Evolutionary conservation across 2,113 vertebrate species (phyloP), one percentile per base, ranked within the genome.

Genomic region (Oncorhynchus gorbuscha): DNA sequence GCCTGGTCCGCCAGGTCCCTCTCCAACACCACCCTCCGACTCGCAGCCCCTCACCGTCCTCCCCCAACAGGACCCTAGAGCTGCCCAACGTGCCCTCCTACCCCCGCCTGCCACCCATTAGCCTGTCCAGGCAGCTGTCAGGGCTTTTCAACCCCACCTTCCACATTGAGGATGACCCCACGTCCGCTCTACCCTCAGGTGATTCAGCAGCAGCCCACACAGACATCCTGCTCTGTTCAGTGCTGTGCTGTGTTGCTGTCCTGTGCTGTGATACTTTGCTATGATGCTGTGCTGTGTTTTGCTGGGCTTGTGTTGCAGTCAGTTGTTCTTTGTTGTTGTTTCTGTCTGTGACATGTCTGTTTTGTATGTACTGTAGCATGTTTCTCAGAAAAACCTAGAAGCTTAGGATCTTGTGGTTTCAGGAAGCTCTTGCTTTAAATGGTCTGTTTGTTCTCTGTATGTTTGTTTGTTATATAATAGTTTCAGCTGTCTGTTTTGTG

Each of bases 71-170:
- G 69, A 9, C 78, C 70, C 83, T 93, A 2, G 92, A 94, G 22
- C 74, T 94, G 74, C 94, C 93, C 80, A 94, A 94, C 4, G 92
- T 94, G 76, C 93, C 93, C 4, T 89, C 89, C 9, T 93, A 94
- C 76, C 82, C 91, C 7, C 90, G 91, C 71, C 88, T 94, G 76
- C 93, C 93, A 0, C 93, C 92, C 14, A 92, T 94, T 85, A 89
- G 85, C 85, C 78, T 82, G 88, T 3, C 74, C 78, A 86, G 77
- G n/a, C 84, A 89, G 77, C 82, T 89, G 76, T 90, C 91, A 1
- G 91, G 92, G 3, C 81, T 91, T 74, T 89, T 89, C 75, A 94
- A 94, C 83, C 93, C 93, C 0, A 89, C 89, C 0, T 93, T 94
- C 89, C 90, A 90, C 87, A 89, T 89, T 3, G 90, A 94, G 76